Base-by-base conservation (phyloP, 1,140 invertebrate species). In the Saccostrea glomerata region DNA sequence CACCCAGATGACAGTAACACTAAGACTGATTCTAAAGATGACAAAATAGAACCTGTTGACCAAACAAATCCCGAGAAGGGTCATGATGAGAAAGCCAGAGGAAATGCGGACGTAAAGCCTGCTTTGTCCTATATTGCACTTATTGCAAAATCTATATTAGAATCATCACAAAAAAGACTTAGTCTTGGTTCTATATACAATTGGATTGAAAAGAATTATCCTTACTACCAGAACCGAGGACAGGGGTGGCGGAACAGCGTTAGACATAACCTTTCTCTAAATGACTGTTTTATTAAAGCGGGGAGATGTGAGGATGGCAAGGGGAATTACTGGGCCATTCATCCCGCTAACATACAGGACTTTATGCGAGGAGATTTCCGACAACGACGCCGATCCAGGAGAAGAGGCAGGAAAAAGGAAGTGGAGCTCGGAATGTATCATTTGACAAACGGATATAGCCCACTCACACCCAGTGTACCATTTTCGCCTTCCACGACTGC, bases 291-390 rank as follows among this genome's bases (percentile, higher is more conserved):
- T 88, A 93, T 94, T 36, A 95, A 95, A 88, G 92, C 92, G 7
- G 94, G 94, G 0, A 87, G 94, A 9, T 93, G 94, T 87, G 93
- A 94, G 82, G 93, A 94, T 83, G 94, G 94, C 12, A 95, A 95
- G 86, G 94, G 94, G 0, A 94, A 94, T 89, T 99, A 98, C 92
- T 99, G 98, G 98, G 98, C 98, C 0, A 99, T 99, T 77, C 98
- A 99, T 95, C 98, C 98, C 0, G 98, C 98, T 0, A 99, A 99
- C 94, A 95, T 99, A 3, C 98, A 99, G 63, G 98, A 99, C 93
- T 99, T 99, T 94, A 96, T 97, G 30, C 97, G 98, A 89, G 98
- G 98, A 0, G 98, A 99, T 93, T 99, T 99, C 90, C 90, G 94
- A 4, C 92, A 93, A 87, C 89, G 94, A 82, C 87, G 93, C 20